Evolutionary conservation across 2,888 invertebrate species (phyloP).

Genomic region (Folsomia manolachei): DNA sequence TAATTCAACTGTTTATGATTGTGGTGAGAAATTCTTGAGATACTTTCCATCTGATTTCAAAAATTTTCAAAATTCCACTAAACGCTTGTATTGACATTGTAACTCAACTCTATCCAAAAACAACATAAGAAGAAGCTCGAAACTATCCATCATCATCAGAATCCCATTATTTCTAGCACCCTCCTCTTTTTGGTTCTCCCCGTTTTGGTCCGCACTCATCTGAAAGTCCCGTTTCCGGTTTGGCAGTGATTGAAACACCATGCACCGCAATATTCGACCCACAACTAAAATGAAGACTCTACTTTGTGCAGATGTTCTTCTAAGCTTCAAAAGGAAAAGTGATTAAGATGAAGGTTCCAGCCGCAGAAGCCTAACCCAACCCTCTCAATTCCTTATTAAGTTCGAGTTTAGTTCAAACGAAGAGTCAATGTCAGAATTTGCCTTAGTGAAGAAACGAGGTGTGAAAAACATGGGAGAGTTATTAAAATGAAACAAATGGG

Average conservation of each 20-base stretch:
- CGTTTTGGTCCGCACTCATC: neutral
- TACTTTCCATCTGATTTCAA: neutral
- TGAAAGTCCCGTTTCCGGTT: neutral
- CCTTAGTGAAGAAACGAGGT: neutral
- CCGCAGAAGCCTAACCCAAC: neutral
- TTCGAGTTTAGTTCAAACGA: neutral
- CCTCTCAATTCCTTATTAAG: too few relatives aligned
- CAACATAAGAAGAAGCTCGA: too few relatives aligned
- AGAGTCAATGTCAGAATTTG: neutral
- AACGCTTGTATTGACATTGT: neutral
- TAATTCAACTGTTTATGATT: neutral
- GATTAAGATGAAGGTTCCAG: neutral
- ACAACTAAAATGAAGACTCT: neutral
- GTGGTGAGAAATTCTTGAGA: neutral
- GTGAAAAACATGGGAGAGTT: conserved; percentile 7
- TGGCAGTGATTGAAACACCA: neutral
- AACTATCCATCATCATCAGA: neutral
- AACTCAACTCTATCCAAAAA: too few relatives aligned
- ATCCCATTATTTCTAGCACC: neutral
- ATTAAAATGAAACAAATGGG: conserved; percentile 15
- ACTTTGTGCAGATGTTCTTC: neutral
- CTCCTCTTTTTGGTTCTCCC: too few relatives aligned
- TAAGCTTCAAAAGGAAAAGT: conserved; percentile 1
- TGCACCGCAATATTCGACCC: too few relatives aligned
- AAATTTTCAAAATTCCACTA: too few relatives aligned